Percentiles rank a stretch among this genome's conserved stretches.
These are phyloP conservation scores for Hedychridium roseum DNA, from an alignment of 2,888 invertebrate species.

Conservation along the genomic window DNA sequence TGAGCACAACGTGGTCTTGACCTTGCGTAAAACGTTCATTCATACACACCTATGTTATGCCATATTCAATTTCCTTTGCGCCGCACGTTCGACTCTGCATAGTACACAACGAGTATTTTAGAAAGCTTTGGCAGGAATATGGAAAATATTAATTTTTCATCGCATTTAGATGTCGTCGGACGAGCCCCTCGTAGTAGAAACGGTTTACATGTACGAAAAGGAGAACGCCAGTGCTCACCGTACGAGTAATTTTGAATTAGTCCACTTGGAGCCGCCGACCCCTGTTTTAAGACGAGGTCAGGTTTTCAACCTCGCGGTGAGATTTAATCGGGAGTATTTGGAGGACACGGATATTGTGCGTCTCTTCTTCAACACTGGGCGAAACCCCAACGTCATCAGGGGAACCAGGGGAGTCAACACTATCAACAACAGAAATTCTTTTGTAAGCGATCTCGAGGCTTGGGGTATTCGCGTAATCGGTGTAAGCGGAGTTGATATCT, in stretches of 20 bases:
- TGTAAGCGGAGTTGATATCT: slow-evolving; percentile 44
- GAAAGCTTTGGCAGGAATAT: too few species aligned
- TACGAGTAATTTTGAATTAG: slow-evolving; percentile 74
- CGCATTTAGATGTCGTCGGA: slow-evolving; percentile 38
- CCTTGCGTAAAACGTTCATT: too few species aligned
- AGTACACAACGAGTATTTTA: too few species aligned
- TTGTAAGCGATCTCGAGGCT: slow-evolving; percentile 48
- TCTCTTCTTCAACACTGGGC: slow-evolving; percentile 73
- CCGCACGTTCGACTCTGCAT: too few species aligned
- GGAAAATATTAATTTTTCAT: background rate
- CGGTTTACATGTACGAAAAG: slow-evolving; percentile 72
- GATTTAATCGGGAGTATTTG: slow-evolving; percentile 72
- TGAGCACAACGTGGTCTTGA: too few species aligned
- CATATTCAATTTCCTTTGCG: too few species aligned
- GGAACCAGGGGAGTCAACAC: slow-evolving; percentile 67
- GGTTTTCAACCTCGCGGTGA: slow-evolving; percentile 73
- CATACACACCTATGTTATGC: too few species aligned
- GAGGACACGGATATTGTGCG: slow-evolving; percentile 72
- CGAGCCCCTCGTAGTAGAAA: slow-evolving; percentile 68
- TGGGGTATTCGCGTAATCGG: slow-evolving; percentile 64
- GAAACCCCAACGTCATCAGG: slow-evolving; percentile 66
- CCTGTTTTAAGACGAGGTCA: slow-evolving; percentile 78
- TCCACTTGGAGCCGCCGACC: slow-evolving; percentile 72
- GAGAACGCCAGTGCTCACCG: slow-evolving; percentile 76
- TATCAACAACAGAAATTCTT: slow-evolving; percentile 49